phyloP scores from a whole-genome alignment of 2,113 vertebrate species.

The Sterrhoptilus dennistouni region DNA sequence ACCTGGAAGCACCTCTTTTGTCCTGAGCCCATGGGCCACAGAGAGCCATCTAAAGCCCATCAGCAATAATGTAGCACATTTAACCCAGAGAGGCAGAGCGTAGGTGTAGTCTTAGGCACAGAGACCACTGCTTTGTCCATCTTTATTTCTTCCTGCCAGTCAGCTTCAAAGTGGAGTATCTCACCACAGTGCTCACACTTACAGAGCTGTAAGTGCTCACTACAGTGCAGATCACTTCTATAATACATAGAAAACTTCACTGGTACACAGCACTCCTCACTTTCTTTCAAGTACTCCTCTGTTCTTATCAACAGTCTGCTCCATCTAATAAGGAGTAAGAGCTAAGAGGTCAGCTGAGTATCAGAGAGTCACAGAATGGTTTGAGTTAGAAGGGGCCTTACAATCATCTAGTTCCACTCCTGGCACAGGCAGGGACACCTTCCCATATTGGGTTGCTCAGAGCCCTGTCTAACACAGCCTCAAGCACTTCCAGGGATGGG shows the following conservation, averaged over 20 bases:
- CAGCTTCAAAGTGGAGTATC: neutral
- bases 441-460: neutral
- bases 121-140: neutral
- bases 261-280: neutral
- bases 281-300: neutral
- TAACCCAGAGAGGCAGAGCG: neutral
- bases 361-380: neutral
- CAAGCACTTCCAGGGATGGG: neutral
- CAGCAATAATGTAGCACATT: neutral
- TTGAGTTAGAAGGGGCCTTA: neutral
- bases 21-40: neutral
- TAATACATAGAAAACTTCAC: neutral
- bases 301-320: neutral
- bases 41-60: neutral
- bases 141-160: neutral
- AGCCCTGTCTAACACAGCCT: neutral
- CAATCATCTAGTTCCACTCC: neutral
- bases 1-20: fast-evolving
- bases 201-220: neutral
- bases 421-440: neutral
- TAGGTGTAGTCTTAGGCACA: neutral
- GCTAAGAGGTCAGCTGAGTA: neutral
- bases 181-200: neutral
- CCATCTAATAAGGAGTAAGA: neutral
- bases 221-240: neutral